Conservation (phyloP, 2,797 vertebrate species). For the Leptodactylus fallax region DNA sequence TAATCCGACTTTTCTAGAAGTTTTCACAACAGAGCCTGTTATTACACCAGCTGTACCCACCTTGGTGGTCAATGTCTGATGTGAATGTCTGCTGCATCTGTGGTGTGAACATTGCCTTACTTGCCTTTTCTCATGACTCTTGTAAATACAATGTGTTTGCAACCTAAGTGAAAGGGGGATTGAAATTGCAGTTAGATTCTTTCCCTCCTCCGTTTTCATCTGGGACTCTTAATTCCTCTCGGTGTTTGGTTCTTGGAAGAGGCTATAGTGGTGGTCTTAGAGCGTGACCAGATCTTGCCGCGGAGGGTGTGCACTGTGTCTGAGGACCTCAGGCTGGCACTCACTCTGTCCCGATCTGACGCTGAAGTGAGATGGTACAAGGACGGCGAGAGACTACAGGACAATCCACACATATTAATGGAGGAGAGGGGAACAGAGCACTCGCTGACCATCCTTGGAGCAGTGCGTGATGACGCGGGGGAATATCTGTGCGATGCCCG, state of each 20-base stretch:
- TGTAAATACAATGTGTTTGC: conserved; percentile 35
- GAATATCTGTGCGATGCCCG: conserved; percentile 89
- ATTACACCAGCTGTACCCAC: background rate
- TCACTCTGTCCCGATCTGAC: conserved; percentile 85
- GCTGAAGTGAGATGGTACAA: conserved; percentile 91
- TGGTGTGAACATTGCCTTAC: background rate
- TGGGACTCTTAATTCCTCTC: conserved; percentile 52
- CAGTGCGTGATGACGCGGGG: conserved; percentile 82
- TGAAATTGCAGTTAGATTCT: conserved; percentile 50
- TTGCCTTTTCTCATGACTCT: background rate
- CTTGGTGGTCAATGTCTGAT: background rate
- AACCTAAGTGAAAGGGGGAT: conserved; percentile 39
- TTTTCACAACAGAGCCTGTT: background rate
- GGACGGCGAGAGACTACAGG: conserved; percentile 83
- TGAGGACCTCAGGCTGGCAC: conserved; percentile 89
- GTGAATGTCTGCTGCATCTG: background rate
- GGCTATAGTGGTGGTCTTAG: conserved; percentile 81
- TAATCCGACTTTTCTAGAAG: background rate
- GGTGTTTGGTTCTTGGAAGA: conserved; percentile 76
- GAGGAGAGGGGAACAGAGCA: conserved; percentile 86
- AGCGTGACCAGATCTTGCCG: conserved; percentile 76
- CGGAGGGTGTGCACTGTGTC: conserved; percentile 78
- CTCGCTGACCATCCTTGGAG: conserved; percentile 83
- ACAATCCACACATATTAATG: conserved; percentile 80
- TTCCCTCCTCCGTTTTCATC: conserved; percentile 44